These are phyloP conservation scores for Pipistrellus nathusii DNA, from an alignment of 2,797 vertebrate species.

Conservation along the genomic window DNA sequence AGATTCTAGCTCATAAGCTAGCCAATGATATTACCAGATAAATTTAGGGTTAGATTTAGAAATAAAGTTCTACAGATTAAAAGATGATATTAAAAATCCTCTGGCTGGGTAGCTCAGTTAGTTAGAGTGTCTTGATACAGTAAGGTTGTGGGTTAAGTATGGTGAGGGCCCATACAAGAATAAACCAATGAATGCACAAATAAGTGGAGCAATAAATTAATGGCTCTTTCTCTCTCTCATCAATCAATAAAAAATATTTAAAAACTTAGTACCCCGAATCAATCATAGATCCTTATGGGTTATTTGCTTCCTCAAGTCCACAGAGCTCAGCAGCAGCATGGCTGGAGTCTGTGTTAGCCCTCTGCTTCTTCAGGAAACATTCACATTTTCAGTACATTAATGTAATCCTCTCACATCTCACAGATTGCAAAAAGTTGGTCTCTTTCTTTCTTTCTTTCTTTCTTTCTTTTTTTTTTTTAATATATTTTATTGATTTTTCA, in stretches of 20 bases:
- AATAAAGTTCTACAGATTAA: not conserved
- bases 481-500: too few relatives aligned
- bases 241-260: not conserved
- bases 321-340: accelerated
- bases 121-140: not conserved
- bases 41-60: constrained; percentile 8
- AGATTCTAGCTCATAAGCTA: not conserved
- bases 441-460: not conserved
- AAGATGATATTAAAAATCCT: not conserved
- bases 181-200: not conserved
- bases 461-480: too few relatives aligned
- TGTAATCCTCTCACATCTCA: not conserved
- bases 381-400: not conserved
- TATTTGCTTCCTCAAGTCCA: not conserved
- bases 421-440: not conserved
- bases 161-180: not conserved
- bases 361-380: not conserved
- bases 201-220: not conserved
- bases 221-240: not conserved
- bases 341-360: too few relatives aligned
- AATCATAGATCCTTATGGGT: not conserved
- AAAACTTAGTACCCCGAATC: not conserved
- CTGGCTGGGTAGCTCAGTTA: not conserved
- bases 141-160: not conserved
- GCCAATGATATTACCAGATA: not conserved